Conservation (phyloP, 2,888 invertebrate genomes). For the Tinea pellionella region DNA sequence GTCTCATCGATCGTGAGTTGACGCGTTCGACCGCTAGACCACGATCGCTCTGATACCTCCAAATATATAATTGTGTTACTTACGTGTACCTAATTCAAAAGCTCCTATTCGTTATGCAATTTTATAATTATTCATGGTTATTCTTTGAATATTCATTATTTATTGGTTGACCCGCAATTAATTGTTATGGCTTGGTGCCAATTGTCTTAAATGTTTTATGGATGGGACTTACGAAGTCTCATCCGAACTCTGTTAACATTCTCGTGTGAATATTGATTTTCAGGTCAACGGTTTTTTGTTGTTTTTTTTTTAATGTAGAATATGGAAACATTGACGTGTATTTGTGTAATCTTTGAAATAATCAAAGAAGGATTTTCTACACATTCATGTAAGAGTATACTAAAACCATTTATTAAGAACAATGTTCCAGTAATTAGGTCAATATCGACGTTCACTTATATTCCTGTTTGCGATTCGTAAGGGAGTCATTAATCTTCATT, state of each 20-base stretch:
- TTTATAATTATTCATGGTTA: not conserved
- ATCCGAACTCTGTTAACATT: too few species aligned
- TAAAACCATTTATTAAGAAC: not conserved
- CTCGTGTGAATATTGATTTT: conserved; percentile 62
- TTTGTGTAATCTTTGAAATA: too few species aligned
- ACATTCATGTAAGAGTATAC: not conserved
- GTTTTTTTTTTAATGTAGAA: not conserved
- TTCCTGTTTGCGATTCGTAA: not conserved
- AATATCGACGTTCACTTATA: not conserved
- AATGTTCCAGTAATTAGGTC: not conserved
- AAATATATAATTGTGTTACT: too few species aligned
- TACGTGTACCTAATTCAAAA: not conserved
- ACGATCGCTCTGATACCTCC: too few species aligned
- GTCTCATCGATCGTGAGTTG: too few species aligned
- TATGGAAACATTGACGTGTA: too few species aligned
- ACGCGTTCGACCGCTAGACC: too few species aligned
- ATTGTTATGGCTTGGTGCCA: conserved; percentile 9
- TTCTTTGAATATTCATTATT: not conserved
- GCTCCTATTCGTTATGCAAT: not conserved
- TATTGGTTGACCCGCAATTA: conserved; percentile 7
- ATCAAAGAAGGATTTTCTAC: too few species aligned
- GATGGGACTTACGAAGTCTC: not conserved
- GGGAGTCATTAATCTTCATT: not conserved
- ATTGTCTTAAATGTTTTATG: conserved; percentile 12
- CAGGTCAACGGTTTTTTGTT: conserved; percentile 35